Conservation (phyloP, 2,113 vertebrate species). For the Tragelaphus buxtoni region DNA sequence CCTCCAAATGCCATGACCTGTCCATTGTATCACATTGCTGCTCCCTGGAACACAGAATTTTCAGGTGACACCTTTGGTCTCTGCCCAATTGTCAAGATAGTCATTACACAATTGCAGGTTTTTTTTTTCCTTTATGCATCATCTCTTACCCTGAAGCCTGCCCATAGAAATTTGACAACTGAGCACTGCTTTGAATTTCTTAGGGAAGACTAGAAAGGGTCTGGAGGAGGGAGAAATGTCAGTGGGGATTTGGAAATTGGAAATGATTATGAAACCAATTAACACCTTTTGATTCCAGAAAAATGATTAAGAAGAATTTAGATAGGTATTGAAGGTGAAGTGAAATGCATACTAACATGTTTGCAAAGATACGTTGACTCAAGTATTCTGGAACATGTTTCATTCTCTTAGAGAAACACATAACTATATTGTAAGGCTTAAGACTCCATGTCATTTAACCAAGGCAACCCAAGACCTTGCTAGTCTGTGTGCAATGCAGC, state of each 20-base stretch:
- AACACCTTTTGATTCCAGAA: slow-evolving; percentile 36
- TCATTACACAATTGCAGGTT: not conserved
- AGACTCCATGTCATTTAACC: not conserved
- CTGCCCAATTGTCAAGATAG: not conserved
- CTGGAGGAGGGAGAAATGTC: not conserved
- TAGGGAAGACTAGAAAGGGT: not conserved
- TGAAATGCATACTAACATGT: not conserved
- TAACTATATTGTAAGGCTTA: not conserved
- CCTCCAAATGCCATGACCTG: not conserved
- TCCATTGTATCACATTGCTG: not conserved
- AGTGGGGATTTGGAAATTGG: not conserved
- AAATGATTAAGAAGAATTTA: slow-evolving; percentile 19
- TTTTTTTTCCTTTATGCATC: not conserved
- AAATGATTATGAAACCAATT: slow-evolving; percentile 53
- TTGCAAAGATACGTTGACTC: not conserved
- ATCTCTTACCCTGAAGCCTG: not conserved
- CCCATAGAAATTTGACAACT: not conserved
- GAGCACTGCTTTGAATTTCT: not conserved
- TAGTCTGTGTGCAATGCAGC: not conserved
- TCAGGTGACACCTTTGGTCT: not conserved
- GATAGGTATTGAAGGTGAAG: not conserved
- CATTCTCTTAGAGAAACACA: not conserved
- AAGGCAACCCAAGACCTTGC: not conserved
- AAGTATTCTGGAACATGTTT: not conserved
- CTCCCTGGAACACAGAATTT: not conserved